A percentile compares a stretch with the other conserved stretches of the same genome.
These are phyloP conservation scores for Thysanoteuthis rhombus DNA, from an alignment of 2,888 invertebrate genomes.

Conservation along the genomic window DNA sequence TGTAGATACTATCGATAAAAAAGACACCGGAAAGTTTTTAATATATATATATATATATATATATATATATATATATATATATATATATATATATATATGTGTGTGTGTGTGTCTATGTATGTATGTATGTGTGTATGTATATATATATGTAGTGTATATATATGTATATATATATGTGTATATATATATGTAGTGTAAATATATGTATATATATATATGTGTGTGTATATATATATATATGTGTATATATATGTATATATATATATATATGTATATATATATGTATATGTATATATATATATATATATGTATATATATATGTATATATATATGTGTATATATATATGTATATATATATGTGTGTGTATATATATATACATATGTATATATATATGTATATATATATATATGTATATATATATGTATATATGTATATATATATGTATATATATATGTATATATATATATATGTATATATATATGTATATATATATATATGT, in stretches of 20 bases:
- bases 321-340: slow-evolving; percentile 20
- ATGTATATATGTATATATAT: slow-evolving; percentile 17
- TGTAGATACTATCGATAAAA: no score
- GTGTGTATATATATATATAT: no score
- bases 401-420: slow-evolving; percentile 21
- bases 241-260: slow-evolving; percentile 1
- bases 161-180: no score
- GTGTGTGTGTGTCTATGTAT: no score
- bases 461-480: slow-evolving; percentile 27
- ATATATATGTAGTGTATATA: no score
- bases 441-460: slow-evolving; percentile 26
- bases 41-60: no score
- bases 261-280: slow-evolving; percentile 24
- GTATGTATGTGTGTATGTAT: no score
- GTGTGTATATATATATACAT: slow-evolving; percentile 24
- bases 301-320: slow-evolving; percentile 17
- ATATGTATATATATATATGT: no score
- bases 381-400: neutral
- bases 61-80: no score
- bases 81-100: no score
- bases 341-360: neutral
- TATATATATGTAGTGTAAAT: no score
- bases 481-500: slow-evolving; percentile 30
- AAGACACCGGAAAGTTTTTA: no score
- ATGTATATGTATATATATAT: slow-evolving; percentile 17